Percentiles rank a stretch among this genome's conserved stretches.
These are phyloP conservation scores for Cyclophora punctaria DNA, from an alignment of 2,888 invertebrate genomes.

Conservation along the genomic window DNA sequence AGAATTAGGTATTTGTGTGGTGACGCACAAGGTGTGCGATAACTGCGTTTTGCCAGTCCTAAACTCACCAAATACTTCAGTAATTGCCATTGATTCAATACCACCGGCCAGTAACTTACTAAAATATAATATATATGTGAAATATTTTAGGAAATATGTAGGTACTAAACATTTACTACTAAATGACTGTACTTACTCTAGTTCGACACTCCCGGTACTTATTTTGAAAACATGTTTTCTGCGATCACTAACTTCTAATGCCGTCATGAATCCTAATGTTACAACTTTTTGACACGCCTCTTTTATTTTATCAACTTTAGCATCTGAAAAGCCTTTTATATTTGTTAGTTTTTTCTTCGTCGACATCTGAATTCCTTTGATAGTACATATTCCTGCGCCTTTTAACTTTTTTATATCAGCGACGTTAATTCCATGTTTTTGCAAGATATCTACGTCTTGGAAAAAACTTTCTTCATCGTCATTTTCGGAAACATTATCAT, in stretches of 20 bases:
- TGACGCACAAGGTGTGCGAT: constrained; percentile 86
- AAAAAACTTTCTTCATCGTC: constrained; percentile 81
- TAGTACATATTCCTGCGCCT: constrained; percentile 84
- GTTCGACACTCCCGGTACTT: constrained; percentile 78
- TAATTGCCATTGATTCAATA: constrained; percentile 88
- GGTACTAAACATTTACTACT: background rate
- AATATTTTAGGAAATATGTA: too few relatives aligned
- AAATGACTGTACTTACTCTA: constrained; percentile 78
- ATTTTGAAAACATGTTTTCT: constrained; percentile 83
- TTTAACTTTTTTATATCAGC: constrained; percentile 87
- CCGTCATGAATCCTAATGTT: constrained; percentile 81
- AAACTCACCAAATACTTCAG: constrained; percentile 89
- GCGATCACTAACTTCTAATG: constrained; percentile 81
- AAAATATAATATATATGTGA: constrained; percentile 12
- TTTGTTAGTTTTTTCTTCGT: constrained; percentile 81
- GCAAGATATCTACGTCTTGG: constrained; percentile 82
- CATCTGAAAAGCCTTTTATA: constrained; percentile 85
- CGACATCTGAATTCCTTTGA: constrained; percentile 88
- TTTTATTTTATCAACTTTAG: constrained; percentile 86
- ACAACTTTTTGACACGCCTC: constrained; percentile 82
- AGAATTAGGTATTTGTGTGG: constrained; percentile 82
- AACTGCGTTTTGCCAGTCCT: constrained; percentile 88
- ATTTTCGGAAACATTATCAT: constrained; percentile 63
- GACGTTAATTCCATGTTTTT: constrained; percentile 78
- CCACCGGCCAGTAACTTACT: constrained; percentile 86